These are phyloP conservation scores for Drosophila nasuta DNA, from an alignment of 1,140 invertebrate genomes.

Conservation along the genomic window DNA sequence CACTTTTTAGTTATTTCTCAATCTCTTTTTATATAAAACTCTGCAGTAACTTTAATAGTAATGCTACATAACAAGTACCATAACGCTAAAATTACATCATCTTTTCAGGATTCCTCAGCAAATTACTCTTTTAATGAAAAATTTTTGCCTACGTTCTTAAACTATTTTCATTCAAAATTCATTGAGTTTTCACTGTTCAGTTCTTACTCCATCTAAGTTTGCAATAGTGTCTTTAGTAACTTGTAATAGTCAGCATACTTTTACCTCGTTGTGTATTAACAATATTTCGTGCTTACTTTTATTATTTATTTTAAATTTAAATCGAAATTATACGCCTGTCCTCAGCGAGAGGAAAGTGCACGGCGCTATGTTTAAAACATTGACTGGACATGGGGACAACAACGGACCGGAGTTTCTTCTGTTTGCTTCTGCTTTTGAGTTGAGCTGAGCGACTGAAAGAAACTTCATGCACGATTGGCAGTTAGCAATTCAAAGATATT, in stretches of 20 bases:
- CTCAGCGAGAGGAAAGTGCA: slow-evolving; percentile 69
- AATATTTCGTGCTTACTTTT: slow-evolving; percentile 41
- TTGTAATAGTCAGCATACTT: not conserved
- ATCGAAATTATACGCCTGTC: slow-evolving; percentile 77
- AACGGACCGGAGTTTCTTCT: too few relatives aligned
- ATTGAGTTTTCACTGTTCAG: too few relatives aligned
- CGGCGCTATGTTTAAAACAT: slow-evolving; percentile 80
- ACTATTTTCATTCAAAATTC: not conserved
- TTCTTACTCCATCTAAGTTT: too few relatives aligned
- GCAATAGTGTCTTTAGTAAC: too few relatives aligned
- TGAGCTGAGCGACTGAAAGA: slow-evolving; percentile 7
- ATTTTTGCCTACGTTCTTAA: too few relatives aligned
- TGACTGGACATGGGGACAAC: slow-evolving; percentile 18
- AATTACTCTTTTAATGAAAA: too few relatives aligned
- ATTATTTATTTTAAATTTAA: slow-evolving; percentile 79
- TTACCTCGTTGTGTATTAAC: not conserved
- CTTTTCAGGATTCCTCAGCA: too few relatives aligned
- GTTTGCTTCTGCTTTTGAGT: not conserved
- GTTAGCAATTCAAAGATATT: slow-evolving; percentile 81
- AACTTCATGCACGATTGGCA: slow-evolving; percentile 82
- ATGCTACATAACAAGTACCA: too few relatives aligned
- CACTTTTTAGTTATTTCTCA: too few relatives aligned
- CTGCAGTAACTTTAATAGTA: too few relatives aligned
- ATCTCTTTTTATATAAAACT: too few relatives aligned
- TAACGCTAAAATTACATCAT: too few relatives aligned